Evolutionary conservation across 2,113 vertebrate genomes (phyloP), one percentile per base, ranked within the genome.

Genomic region (Gallinago undulata): DNA sequence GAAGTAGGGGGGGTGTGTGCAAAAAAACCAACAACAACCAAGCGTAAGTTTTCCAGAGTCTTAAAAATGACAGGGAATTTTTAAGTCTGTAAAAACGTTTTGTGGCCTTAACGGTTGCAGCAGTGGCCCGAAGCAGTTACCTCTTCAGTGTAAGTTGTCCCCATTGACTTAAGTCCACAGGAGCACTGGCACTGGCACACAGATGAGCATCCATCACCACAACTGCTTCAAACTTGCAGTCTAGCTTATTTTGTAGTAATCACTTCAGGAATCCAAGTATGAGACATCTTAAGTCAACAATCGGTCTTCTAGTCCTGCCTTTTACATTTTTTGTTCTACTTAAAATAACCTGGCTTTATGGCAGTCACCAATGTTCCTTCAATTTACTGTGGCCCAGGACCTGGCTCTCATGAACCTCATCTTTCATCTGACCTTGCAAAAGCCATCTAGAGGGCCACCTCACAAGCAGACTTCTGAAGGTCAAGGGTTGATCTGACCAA

Each of bases 221-320:
- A 72, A 30, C 24, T 13, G n/a, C 11, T 51, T 82, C 59, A 41
- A 79, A 55, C 15, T 72, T 0, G 0, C 7, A 37, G 6, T 43
- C 51, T 22, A 31, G 16, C 48, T 79, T 39, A 35, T 47, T 45
- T 47, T 83, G 66, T 10, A 3, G 19, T 11, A 68, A 30, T 67
- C 4, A 1, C 25, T 75, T 75, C 62, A 90, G 31, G 31, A 75
- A 90, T 56, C 83, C 33, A 55, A 93, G 15, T 28, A 47, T 1
- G 5, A 83, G 57, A 76, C 31, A 28, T 10, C 35, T 56, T 60
- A 10, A 43, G 25, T 31, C 62, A 83, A 76, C 12, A 56, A 64
- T 13, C n/a, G 68, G 23, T 51, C 39, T 57, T 37, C 60, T 41
- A 48, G 43, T 48, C 57, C 70, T n/a, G 10, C 13, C 25, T 69